Conservation (phyloP, 2,113 vertebrate species). For the Oncorhynchus masou region DNA sequence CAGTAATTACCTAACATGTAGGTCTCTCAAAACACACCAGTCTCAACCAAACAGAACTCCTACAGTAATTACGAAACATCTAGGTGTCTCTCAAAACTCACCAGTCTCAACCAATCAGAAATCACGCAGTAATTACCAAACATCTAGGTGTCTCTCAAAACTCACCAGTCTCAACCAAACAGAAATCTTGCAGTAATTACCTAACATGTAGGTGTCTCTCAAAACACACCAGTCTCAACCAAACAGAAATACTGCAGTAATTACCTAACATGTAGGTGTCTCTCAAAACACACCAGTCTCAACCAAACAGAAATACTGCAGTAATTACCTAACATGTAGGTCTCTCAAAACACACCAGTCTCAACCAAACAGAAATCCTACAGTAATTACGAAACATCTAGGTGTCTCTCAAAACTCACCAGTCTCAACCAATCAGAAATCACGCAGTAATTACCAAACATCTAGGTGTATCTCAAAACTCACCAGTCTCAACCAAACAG, state of each 20-base stretch:
- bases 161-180: conserved; percentile 5
- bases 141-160: conserved; percentile 48
- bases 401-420: background rate
- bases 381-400: no score
- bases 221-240: conserved; percentile 8
- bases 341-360: conserved; percentile 23
- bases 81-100: background rate
- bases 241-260: conserved; percentile 44
- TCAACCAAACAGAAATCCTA: no score
- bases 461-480: conserved; percentile 56
- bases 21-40: conserved; percentile 36
- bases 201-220: conserved; percentile 62
- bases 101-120: conserved; percentile 17
- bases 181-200: conserved; percentile 50
- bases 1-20: background rate
- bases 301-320: no score
- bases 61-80: no score
- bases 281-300: no score
- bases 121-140: conserved; percentile 54
- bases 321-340: conserved; percentile 22
- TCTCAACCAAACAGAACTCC: no score
- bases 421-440: conserved; percentile 22
- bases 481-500: background rate
- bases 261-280: conserved; percentile 47
- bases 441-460: conserved; percentile 56